A percentile compares a stretch with the other conserved stretches of the same genome.
Conservation (phyloP, 1,140 invertebrate species). For the Andricus grossulariae region DNA sequence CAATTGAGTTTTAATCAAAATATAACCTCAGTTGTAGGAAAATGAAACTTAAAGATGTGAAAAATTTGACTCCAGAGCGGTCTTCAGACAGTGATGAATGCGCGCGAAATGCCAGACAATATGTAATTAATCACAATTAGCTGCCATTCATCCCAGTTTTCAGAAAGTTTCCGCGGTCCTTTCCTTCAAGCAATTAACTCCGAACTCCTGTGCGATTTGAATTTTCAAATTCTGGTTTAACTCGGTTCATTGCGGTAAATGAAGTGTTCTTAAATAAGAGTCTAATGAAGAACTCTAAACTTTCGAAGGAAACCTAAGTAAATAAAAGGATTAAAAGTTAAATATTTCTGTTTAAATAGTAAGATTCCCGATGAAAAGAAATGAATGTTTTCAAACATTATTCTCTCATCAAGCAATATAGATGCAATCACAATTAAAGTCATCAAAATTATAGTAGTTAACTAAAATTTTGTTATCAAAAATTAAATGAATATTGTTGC, state of each 20-base stretch:
- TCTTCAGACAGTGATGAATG: constrained; percentile 45
- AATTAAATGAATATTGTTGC: neutral
- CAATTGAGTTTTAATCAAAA: neutral
- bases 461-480: too few relatives aligned
- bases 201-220: constrained; percentile 13
- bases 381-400: too few relatives aligned
- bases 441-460: too few relatives aligned
- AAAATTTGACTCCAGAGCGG: constrained; percentile 35
- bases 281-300: too few relatives aligned
- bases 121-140: constrained; percentile 68
- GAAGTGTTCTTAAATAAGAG: too few relatives aligned
- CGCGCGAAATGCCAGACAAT: constrained; percentile 56
- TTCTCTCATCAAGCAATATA: too few relatives aligned
- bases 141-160: constrained; percentile 54
- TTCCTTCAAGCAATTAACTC: constrained; percentile 9
- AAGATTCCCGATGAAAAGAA: too few relatives aligned
- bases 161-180: constrained; percentile 50
- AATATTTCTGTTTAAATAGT: too few relatives aligned
- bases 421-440: too few relatives aligned
- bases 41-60: constrained; percentile 12
- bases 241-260: too few relatives aligned
- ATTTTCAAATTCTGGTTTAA: constrained; percentile 7
- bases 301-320: too few relatives aligned
- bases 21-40: neutral
- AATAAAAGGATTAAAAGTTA: too few relatives aligned